phyloP scores from a whole-genome alignment of 2,113 vertebrate species.

The Leptosomus discolor region DNA sequence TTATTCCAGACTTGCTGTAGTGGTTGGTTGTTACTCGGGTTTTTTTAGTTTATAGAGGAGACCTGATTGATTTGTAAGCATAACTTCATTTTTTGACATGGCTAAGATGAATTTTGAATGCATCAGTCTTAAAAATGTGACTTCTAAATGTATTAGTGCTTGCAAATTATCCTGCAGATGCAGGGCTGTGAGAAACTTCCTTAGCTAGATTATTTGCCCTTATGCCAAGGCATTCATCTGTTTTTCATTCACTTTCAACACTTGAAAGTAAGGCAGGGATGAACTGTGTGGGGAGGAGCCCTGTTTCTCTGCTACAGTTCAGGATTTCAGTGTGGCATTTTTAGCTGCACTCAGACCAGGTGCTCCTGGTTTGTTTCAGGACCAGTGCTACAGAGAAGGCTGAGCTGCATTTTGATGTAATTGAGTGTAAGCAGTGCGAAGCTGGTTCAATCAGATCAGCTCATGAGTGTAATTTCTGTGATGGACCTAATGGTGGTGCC shows the following conservation, averaged over 20 bases:
- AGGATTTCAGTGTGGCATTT: background rate
- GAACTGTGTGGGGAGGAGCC: background rate
- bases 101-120: background rate
- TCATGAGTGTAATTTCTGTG: background rate
- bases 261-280: background rate
- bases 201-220: background rate
- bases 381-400: background rate
- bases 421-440: background rate
- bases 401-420: conserved; percentile 7
- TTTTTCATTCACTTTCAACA: background rate
- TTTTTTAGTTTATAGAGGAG: background rate
- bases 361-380: background rate
- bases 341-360: background rate
- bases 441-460: background rate
- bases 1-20: background rate
- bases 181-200: background rate
- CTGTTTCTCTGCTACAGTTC: background rate
- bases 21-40: background rate
- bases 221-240: background rate
- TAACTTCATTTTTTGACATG: background rate
- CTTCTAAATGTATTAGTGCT: background rate
- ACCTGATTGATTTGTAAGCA: background rate
- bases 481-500: background rate
- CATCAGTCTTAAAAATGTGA: background rate
- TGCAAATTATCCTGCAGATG: background rate